Conservation (phyloP, 2,113 vertebrate species). For the Cacatua alba region DNA sequence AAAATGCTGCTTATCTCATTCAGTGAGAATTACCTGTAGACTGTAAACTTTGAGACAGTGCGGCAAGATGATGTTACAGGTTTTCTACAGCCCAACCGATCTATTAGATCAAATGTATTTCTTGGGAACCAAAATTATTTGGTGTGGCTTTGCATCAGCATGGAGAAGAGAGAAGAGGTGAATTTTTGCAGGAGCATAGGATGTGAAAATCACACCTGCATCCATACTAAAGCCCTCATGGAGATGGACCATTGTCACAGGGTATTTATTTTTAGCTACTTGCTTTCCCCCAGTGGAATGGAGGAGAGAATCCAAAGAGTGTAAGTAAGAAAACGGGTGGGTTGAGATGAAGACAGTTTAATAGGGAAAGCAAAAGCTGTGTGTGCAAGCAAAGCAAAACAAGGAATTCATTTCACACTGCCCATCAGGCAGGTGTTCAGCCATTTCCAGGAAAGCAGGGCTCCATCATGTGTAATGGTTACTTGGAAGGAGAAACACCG, state of each 20-base stretch:
- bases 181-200: not conserved
- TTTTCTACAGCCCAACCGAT: not conserved
- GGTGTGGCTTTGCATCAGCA: not conserved
- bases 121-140: not conserved
- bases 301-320: not conserved
- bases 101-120: not conserved
- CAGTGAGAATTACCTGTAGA: not conserved
- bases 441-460: not conserved
- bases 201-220: not conserved
- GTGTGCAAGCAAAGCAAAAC: not conserved
- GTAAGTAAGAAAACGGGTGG: not conserved
- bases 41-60: not conserved
- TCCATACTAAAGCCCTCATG: not conserved
- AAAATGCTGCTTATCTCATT: not conserved
- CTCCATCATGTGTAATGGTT: fast-evolving
- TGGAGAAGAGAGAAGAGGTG: not conserved
- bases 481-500: not conserved
- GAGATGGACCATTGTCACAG: not conserved
- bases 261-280: not conserved
- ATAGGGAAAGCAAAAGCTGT: not conserved
- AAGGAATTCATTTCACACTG: not conserved
- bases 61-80: not conserved
- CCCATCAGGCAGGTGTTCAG: not conserved
- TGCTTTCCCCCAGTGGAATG: not conserved
- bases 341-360: not conserved